Conservation (phyloP, 2,113 vertebrate species). For the Meriones unguiculatus region DNA sequence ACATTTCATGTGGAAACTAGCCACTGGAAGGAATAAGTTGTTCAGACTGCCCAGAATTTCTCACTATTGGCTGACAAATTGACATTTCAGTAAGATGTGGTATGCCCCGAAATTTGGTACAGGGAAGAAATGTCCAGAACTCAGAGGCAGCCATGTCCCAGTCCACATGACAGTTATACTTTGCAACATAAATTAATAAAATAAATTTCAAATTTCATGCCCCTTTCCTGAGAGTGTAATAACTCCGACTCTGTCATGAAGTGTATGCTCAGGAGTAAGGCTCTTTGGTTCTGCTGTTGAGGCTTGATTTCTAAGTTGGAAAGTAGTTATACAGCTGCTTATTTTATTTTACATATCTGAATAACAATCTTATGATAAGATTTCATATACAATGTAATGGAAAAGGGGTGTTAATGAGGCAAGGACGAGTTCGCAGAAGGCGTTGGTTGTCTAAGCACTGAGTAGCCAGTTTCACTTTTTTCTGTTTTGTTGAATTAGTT, state of each 20-base stretch:
- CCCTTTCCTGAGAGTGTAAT: not conserved
- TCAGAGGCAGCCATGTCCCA: conserved; percentile 5
- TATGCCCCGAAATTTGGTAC: conserved; percentile 41
- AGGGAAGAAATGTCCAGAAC: conserved; percentile 60
- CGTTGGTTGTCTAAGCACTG: not conserved
- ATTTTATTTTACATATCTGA: not conserved
- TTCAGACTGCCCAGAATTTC: conserved; percentile 65
- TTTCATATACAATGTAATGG: conserved; percentile 28
- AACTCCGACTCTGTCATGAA: not conserved
- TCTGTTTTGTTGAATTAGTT: not conserved
- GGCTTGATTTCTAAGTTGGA: not conserved
- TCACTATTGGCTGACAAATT: conserved; percentile 60
- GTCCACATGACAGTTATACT: conserved; percentile 32
- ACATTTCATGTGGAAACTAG: conserved; percentile 58
- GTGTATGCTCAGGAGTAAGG: not conserved
- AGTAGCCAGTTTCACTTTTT: not conserved
- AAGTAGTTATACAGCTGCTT: not conserved
- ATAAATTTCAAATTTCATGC: conserved; percentile 15
- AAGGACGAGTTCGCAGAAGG: not conserved
- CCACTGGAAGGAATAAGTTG: conserved; percentile 61
- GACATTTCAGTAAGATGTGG: conserved; percentile 52
- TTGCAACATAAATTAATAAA: conserved; percentile 55
- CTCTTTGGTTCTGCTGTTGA: too few relatives aligned
- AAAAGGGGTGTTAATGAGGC: not conserved
- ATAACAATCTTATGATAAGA: not conserved